These are phyloP conservation scores for Cathartes aura DNA, from an alignment of 2,113 vertebrate genomes.

Conservation along the genomic window DNA sequence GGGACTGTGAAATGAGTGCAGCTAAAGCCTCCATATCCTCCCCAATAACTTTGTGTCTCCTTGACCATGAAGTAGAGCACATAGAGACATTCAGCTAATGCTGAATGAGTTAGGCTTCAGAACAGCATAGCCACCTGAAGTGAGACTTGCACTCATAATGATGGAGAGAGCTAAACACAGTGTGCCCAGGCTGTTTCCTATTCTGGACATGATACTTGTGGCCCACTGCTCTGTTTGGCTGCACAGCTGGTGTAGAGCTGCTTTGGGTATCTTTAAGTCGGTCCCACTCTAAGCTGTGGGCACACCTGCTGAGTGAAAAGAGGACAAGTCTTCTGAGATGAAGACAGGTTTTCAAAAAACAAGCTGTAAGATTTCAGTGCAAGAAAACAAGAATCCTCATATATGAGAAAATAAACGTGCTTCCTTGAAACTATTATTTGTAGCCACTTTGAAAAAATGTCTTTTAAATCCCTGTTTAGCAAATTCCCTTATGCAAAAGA, in stretches of 20 bases:
- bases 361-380: background rate
- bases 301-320: background rate
- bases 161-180: background rate
- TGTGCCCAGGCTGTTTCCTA: background rate
- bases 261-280: background rate
- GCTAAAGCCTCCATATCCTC: background rate
- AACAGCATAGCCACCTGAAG: background rate
- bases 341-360: background rate
- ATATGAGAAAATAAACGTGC: background rate
- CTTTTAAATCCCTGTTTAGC: background rate
- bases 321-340: background rate
- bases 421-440: background rate
- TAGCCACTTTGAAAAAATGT: background rate
- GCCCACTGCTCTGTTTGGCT: background rate
- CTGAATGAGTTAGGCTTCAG: background rate
- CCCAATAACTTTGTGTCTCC: background rate
- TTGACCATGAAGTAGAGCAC: background rate
- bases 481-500: background rate
- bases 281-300: background rate
- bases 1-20: background rate
- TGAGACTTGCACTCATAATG: background rate
- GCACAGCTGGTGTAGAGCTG: rapidly evolving
- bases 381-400: background rate
- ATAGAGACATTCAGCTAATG: background rate
- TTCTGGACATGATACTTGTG: background rate